Percentiles rank a stretch among this genome's conserved stretches.
Conservation (phyloP, 2,113 vertebrate genomes). For the crab-eating macaque (Macaca fascicularis) region T2T-MFA8v1.1 NC_088389.1:41114001-41114500, state of each 20-base stretch:
- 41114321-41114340: neutral
- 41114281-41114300: neutral
- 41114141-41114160: neutral
- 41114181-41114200: neutral
- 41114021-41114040: neutral
- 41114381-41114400: neutral
- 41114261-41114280: neutral
- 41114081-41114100: neutral
- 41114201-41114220: neutral
- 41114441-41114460: neutral
- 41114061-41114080: neutral
- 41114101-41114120: neutral
- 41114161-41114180: neutral
- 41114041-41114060: neutral
- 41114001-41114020: neutral
- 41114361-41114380: neutral
- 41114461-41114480: neutral
- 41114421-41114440: neutral
- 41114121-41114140: neutral
- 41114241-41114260: neutral
- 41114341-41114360: neutral
- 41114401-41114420: neutral
- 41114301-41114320: neutral
- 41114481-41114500: neutral
- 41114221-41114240: neutral